Conservation (phyloP, 1,140 invertebrate species). For the Batillaria attramentaria region DNA sequence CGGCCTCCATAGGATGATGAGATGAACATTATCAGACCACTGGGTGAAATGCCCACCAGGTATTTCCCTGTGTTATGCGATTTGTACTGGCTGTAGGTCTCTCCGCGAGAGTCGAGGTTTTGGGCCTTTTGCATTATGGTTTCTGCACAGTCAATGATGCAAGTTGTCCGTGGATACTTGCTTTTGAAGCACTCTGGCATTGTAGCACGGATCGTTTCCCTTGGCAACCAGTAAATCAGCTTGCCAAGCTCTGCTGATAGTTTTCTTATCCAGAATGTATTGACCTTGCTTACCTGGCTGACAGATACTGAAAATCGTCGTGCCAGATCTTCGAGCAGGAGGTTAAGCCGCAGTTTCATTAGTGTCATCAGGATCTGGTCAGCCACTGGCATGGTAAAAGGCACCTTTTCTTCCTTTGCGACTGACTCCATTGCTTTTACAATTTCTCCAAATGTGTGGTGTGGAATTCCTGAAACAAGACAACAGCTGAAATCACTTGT, state of each 20-base stretch:
- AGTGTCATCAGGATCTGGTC: too few species aligned
- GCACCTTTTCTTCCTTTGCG: neutral
- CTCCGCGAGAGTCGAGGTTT: slow-evolving; percentile 23
- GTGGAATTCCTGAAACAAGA: too few species aligned
- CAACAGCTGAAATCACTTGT: too few species aligned
- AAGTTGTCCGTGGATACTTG: slow-evolving; percentile 31
- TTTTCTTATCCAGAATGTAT: neutral
- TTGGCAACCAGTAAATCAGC: slow-evolving; percentile 32
- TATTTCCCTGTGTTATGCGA: slow-evolving; percentile 36
- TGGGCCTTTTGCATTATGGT: slow-evolving; percentile 32
- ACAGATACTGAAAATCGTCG: slow-evolving; percentile 10
- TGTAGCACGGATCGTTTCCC: slow-evolving; percentile 30
- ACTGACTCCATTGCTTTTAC: neutral
- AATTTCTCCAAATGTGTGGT: too few species aligned
- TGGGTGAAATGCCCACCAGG: slow-evolving; percentile 34
- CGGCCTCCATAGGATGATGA: slow-evolving; percentile 34
- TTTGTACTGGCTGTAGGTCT: slow-evolving; percentile 34
- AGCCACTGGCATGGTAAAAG: neutral
- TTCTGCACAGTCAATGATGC: slow-evolving; percentile 39
- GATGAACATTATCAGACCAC: slow-evolving; percentile 37
- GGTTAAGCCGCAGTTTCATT: neutral
- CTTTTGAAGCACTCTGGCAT: slow-evolving; percentile 26
- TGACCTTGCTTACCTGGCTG: neutral
- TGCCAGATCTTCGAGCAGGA: slow-evolving; percentile 11
- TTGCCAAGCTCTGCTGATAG: neutral